Evolutionary conservation across 2,113 vertebrate species (phyloP).

Genomic region (Pagrus major): DNA sequence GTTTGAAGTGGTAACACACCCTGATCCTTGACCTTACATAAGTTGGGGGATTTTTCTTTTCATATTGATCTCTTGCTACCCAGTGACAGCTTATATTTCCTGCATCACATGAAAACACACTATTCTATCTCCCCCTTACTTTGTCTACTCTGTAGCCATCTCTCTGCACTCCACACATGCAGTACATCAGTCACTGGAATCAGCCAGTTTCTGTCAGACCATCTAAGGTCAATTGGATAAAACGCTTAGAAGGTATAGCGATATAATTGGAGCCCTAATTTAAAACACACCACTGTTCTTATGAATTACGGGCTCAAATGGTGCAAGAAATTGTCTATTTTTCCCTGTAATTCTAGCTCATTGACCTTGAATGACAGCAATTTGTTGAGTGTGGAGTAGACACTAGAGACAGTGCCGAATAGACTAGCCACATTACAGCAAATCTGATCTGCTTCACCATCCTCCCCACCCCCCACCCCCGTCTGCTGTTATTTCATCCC

Average conservation of each 20-base stretch:
- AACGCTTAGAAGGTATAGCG: conserved; percentile 60
- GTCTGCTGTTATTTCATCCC: conserved; percentile 61
- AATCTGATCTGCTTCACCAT: conserved; percentile 49
- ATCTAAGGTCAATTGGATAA: conserved; percentile 55
- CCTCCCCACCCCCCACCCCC: conserved; percentile 7
- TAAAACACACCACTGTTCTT: conserved; percentile 72
- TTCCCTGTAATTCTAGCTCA: conserved; percentile 72
- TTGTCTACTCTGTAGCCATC: background rate
- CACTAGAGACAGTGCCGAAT: conserved; percentile 65
- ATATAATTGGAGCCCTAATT: conserved; percentile 72
- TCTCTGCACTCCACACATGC: conserved; percentile 3
- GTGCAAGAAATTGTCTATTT: conserved; percentile 74
- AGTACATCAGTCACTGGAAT: conserved; percentile 24
- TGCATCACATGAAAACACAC: conserved; percentile 2
- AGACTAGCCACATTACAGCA: conserved; percentile 55
- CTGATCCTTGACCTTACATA: conserved; percentile 6
- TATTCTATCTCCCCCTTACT: background rate
- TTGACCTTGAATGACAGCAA: conserved; percentile 82
- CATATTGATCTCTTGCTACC: conserved; percentile 10
- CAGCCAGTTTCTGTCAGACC: conserved; percentile 23
- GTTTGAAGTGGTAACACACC: background rate
- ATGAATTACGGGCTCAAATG: conserved; percentile 77
- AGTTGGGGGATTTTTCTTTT: background rate
- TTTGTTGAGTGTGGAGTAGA: conserved; percentile 72
- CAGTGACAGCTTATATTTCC: conserved; percentile 10